phyloP scores from a whole-genome alignment of 35 echinoderm and acorn worm species.

The Apostichopus parvimensis region DNA sequence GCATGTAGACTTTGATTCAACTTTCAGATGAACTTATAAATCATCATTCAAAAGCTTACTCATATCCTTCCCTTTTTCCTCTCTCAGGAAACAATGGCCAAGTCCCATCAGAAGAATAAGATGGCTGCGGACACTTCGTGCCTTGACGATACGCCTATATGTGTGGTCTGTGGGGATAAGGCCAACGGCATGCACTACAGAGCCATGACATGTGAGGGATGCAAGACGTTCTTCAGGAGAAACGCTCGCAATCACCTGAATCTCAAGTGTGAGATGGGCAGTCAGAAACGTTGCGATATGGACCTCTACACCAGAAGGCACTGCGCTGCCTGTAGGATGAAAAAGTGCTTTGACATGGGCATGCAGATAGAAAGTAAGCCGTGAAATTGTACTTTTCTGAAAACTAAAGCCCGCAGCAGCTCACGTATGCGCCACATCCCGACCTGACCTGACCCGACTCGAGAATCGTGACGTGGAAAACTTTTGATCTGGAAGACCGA shows the following conservation, averaged over 20 bases:
- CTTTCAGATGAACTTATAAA: too few species aligned
- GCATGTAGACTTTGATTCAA: too few species aligned
- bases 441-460: too few species aligned
- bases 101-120: neutral
- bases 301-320: conserved; percentile 87
- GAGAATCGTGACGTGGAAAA: too few species aligned
- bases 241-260: conserved; percentile 66
- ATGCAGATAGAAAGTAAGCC: conserved; percentile 87
- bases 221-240: conserved; percentile 87
- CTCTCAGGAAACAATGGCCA: neutral
- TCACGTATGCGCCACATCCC: too few species aligned
- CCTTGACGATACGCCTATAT: conserved; percentile 26
- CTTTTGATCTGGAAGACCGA: too few species aligned
- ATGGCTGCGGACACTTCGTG: conserved; percentile 12
- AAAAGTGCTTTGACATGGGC: conserved; percentile 78
- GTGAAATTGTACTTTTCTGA: neutral
- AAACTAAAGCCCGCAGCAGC: too few species aligned
- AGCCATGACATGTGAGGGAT: conserved; percentile 86
- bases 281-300: conserved; percentile 65
- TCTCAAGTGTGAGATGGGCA: conserved; percentile 85
- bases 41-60: too few species aligned
- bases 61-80: too few species aligned
- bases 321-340: conserved; percentile 82
- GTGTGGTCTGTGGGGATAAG: conserved; percentile 83
- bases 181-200: conserved; percentile 94